Evolutionary conservation across 2,797 vertebrate species (phyloP).

Genomic region (Diplodus puntazzo): DNA sequence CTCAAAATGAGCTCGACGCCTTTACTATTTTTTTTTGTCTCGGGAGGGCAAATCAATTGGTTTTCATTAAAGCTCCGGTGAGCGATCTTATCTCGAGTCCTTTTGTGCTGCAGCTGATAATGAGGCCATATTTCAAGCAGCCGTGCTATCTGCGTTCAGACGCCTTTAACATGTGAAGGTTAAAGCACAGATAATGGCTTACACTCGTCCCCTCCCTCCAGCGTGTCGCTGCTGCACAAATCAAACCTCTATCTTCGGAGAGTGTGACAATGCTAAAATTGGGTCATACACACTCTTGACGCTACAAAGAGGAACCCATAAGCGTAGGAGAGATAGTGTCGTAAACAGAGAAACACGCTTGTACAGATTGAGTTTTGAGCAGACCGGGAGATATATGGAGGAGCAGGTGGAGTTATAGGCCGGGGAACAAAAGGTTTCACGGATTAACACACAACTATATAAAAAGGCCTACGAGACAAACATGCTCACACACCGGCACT

Average conservation of each 20-base stretch:
- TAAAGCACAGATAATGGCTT: conserved; percentile 79
- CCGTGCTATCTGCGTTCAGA: conserved; percentile 64
- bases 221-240: conserved; percentile 66
- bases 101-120: conserved; percentile 69
- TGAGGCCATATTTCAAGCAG: conserved; percentile 82
- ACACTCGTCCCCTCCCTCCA: conserved; percentile 51
- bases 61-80: conserved; percentile 77
- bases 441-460: neutral
- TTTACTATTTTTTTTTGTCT: conserved; percentile 46
- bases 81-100: conserved; percentile 73
- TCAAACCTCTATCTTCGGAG: conserved; percentile 74
- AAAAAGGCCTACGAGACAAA: conserved; percentile 19
- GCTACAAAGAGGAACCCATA: conserved; percentile 45
- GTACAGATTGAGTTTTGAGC: conserved; percentile 34
- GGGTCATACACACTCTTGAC: conserved; percentile 64
- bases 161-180: conserved; percentile 80
- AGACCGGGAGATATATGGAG: conserved; percentile 11
- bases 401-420: conserved; percentile 22
- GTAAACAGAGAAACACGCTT: conserved; percentile 42
- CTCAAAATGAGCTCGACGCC: conserved; percentile 34
- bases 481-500: conserved; percentile 57
- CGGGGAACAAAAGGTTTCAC: neutral
- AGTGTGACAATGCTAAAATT: conserved; percentile 69
- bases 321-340: conserved; percentile 34
- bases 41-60: conserved; percentile 79